A percentile compares a stretch with the other conserved stretches of the same genome.
Evolutionary conservation across 1,140 invertebrate genomes (phyloP).

Genomic region (Eufriesea mexicana): DNA sequence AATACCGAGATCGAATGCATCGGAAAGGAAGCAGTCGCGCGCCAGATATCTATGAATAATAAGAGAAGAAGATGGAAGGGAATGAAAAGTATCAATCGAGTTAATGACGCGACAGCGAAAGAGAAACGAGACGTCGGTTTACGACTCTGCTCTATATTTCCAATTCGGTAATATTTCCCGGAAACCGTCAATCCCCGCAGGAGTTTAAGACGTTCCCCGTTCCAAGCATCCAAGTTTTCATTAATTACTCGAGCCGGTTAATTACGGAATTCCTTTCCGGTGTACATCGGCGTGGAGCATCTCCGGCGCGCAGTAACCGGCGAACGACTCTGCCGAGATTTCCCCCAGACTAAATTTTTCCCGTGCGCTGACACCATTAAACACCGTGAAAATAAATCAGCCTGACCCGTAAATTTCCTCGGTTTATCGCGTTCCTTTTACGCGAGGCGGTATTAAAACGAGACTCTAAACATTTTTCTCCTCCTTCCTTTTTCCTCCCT

Average conservation of each 20-base stretch:
- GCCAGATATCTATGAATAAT: background rate
- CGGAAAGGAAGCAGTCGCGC: background rate
- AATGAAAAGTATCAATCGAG: constrained; percentile 11
- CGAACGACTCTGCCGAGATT: constrained; percentile 53
- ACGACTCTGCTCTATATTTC: background rate
- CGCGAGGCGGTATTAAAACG: constrained; percentile 15
- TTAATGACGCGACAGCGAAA: background rate
- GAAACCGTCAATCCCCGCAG: constrained; percentile 19
- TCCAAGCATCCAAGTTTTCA: constrained; percentile 18
- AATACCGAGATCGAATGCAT: too few relatives aligned
- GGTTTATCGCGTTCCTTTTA: constrained; percentile 6
- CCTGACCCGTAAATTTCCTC: constrained; percentile 28
- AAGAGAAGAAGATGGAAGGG: too few relatives aligned
- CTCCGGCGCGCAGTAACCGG: constrained; percentile 43
- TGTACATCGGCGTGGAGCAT: constrained; percentile 47
- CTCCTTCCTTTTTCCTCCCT: background rate
- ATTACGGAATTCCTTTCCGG: constrained; percentile 66
- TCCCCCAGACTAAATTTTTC: constrained; percentile 58
- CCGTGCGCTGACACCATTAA: constrained; percentile 42
- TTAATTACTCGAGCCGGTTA: constrained; percentile 69
- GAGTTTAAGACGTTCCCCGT: background rate
- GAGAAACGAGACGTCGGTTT: background rate
- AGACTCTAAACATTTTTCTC: background rate
- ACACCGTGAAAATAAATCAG: constrained; percentile 44
- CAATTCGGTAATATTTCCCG: constrained; percentile 24